Evolutionary conservation across 1,140 invertebrate species (phyloP).

Genomic region (Drepana arcuata): DNA sequence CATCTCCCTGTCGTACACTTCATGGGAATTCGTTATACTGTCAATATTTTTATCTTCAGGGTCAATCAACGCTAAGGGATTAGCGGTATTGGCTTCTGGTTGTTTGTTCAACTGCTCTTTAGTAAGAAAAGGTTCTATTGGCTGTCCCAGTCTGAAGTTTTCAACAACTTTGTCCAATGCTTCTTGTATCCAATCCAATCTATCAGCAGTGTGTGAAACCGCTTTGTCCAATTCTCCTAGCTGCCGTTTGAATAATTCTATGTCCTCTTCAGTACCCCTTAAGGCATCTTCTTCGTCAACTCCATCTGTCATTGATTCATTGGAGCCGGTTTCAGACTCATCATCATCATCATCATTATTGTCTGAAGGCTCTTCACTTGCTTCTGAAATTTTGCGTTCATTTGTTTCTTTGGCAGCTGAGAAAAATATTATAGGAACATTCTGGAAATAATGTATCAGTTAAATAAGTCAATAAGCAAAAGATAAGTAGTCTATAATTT

Average conservation of each 20-base stretch:
- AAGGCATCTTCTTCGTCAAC: slow-evolving; percentile 36
- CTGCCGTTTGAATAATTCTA: slow-evolving; percentile 56
- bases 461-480: too few relatives aligned
- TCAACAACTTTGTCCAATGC: slow-evolving; percentile 63
- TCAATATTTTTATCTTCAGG: too few relatives aligned
- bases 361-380: slow-evolving; percentile 19
- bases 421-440: slow-evolving; percentile 54
- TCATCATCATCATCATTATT: too few relatives aligned
- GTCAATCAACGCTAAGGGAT: too few relatives aligned
- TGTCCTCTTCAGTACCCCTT: slow-evolving; percentile 56
- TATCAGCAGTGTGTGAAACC: slow-evolving; percentile 67
- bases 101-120: too few relatives aligned
- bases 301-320: slow-evolving; percentile 21
- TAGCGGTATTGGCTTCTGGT: too few relatives aligned
- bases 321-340: too few relatives aligned
- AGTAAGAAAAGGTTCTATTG: slow-evolving; percentile 32
- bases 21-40: slow-evolving; percentile 53
- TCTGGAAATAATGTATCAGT: too few relatives aligned
- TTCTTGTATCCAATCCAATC: slow-evolving; percentile 63
- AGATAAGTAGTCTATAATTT: too few relatives aligned
- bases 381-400: slow-evolving; percentile 58
- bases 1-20: slow-evolving; percentile 74
- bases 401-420: slow-evolving; percentile 72
- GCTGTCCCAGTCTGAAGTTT: slow-evolving; percentile 38
- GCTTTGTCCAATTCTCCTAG: slow-evolving; percentile 39